Base-by-base conservation (phyloP, 2,113 vertebrate genomes). In the Macquaria ambigua region DNA sequence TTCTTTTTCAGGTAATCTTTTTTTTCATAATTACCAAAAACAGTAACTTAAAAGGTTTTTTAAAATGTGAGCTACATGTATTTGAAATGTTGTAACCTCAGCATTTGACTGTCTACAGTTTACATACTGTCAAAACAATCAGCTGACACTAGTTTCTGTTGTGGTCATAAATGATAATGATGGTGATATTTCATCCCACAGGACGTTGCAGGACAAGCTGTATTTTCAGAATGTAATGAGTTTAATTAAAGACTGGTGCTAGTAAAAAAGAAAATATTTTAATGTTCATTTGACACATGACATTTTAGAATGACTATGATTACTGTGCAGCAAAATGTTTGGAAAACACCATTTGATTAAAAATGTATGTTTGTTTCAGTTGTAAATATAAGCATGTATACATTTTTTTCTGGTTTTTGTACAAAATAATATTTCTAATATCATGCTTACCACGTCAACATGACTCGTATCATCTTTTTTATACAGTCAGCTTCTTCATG, bases 351-450 rank as follows among this genome's bases (percentile, higher is more conserved):
- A 53, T 79, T n/a, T 68, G 31, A 66, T 72, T 74, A 74, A 82
- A 85, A 78, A 82, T 66, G 20, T 59, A 82, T 56, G 20, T 59
- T 18, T 14, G 37, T 48, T 85, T 58, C 18, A 8, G 5, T 58
- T 79, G 56, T 43, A 71, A 75, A 80, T 0, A 37, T 53, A 53
- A 66, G 68, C 58, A 79, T 55, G 28, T 71, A 58, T 23, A 79
- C 34, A 50, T 1, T n/a, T 50, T 39, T 52, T 61, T 69, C 18
- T 67, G n/a, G 20, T 50, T 12, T 23, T 8, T 77, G 39, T 74
- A 81, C 58, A 84, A 79, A 64, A 20, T 48, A 34, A 55, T 70
- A 68, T 39, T 66, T 77, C 34, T 37, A 18, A 28, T 41, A 46
- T 53, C 11, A 39, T 64, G 14, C 8, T 52, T n/a, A 62, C 8